Evolutionary conservation across 2,113 vertebrate genomes (phyloP), one percentile per base, ranked within the genome.

Genomic region (Orycteropus afer): DNA sequence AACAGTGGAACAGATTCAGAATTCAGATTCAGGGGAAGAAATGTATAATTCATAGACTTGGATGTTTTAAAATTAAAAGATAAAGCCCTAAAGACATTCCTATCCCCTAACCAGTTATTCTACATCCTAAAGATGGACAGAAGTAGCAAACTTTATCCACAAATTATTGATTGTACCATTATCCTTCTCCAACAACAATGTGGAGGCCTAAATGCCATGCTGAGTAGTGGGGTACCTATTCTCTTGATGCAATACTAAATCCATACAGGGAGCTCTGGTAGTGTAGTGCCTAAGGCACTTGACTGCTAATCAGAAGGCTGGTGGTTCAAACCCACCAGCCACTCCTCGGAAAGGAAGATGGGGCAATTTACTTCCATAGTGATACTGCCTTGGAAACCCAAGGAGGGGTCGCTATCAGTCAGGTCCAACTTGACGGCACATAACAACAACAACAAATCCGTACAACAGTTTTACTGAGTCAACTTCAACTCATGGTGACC

Each of bases 151-250:
- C 13, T 7, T 78, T 63, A 37, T 45, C 22, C 59, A 20, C 3
- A n/a, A 89, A n/a, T 32, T 22, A 18, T 0, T 29, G 23, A 12
- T 57, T 47, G 40, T 20, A 3, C 42, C 22, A 5, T 23, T 3
- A 3, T 2, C 40, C 22, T 2, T 32, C n/a, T 47, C 51, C 57
- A 51, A 74, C 27, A 78, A 49, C 18, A 27, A 49, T 1, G 1
- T 22, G 34, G 23, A 10, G 23, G 49, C n/a, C 32, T 15, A 9
- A 27, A 12, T 2, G 73, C 5, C 4, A 0, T 0, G 6, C 0
- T 51, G 69, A 57, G 51, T 5, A 9, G 22, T 59, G 37, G 40
- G 32, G 37, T 23, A 7, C 42, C 45, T 80, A 29, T 63, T 32
- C 47, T 42, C 85, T 23, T 51, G 65, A 63, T 23, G 8, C 27